A percentile compares a stretch with the other conserved stretches of the same genome.
Conservation (phyloP, 2,888 invertebrate species). For the Cremastobaeus sp. region DNA sequence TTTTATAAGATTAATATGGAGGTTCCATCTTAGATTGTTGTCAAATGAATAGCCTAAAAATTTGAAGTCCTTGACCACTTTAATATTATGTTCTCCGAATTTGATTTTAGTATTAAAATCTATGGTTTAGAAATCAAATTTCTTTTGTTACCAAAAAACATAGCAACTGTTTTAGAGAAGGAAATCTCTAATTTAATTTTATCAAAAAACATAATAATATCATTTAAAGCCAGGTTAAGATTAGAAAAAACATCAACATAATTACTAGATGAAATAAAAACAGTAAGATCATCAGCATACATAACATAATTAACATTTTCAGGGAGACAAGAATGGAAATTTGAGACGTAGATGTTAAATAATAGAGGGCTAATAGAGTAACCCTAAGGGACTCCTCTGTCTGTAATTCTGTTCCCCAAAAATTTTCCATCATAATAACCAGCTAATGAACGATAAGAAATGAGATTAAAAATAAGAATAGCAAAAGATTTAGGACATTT, state of each 20-base stretch:
- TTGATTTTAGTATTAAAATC: no score
- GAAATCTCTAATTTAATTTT: background rate
- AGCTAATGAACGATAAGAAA: background rate
- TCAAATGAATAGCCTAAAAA: no score
- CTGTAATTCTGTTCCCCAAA: background rate
- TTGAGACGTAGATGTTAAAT: slow-evolving; percentile 8
- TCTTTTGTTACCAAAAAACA: background rate
- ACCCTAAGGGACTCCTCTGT: slow-evolving; percentile 1
- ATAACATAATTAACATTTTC: background rate
- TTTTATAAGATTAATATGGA: background rate
- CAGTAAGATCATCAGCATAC: slow-evolving; percentile 12
- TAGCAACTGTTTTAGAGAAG: background rate
- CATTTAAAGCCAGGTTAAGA: background rate
- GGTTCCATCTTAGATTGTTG: slow-evolving; percentile 1
- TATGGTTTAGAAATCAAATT: background rate
- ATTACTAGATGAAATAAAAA: background rate
- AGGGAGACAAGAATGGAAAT: background rate
- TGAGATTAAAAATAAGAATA: slow-evolving; percentile 8
- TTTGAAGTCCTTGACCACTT: no score
- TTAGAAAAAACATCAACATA: background rate
- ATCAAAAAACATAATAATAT: background rate
- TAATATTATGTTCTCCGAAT: no score
- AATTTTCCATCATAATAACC: background rate
- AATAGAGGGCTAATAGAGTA: slow-evolving; percentile 8
- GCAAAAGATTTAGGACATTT: background rate